A percentile compares a stretch with the other conserved stretches of the same genome.
phyloP scores from a whole-genome alignment of 37 sponge, comb jelly and placozoan genomes.

The Chondrilla cf. caribensis region DNA sequence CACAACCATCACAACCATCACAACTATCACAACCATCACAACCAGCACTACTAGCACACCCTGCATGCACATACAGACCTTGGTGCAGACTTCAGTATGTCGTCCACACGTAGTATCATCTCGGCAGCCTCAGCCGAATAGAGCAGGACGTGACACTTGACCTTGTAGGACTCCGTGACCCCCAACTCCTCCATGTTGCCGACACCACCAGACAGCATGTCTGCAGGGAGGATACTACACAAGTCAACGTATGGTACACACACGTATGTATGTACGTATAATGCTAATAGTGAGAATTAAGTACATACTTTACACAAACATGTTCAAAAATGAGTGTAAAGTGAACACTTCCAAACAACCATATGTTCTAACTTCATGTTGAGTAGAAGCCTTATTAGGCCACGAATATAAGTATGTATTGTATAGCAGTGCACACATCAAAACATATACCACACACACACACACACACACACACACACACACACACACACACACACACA shows the following conservation, averaged over 20 bases:
- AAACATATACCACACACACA: neutral
- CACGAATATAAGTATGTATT: too few relatives aligned
- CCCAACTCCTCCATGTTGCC: constrained; percentile 90
- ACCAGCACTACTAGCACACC: too few relatives aligned
- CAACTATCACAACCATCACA: too few relatives aligned
- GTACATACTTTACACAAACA: too few relatives aligned
- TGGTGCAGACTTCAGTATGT: constrained; percentile 88
- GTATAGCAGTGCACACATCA: neutral
- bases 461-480: neutral
- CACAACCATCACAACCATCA: too few relatives aligned
- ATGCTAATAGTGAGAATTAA: neutral
- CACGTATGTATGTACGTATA: too few relatives aligned
- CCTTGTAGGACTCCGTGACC: constrained; percentile 87
- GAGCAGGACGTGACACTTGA: constrained; percentile 85
- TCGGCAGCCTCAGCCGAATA: constrained; percentile 95
- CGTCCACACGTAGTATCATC: constrained; percentile 94
- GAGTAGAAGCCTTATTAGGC: too few relatives aligned
- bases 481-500: neutral
- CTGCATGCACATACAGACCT: constrained; percentile 54
- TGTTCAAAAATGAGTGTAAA: neutral
- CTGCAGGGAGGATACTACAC: constrained; percentile 16
- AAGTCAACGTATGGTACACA: neutral
- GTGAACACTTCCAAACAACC: too few relatives aligned
- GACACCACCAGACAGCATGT: constrained; percentile 71
- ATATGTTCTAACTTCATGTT: too few relatives aligned